Percentiles rank a stretch among this genome's conserved stretches.
phyloP scores from a whole-genome alignment of 2,797 vertebrate genomes.

The Pagetopsis macropterus region DNA sequence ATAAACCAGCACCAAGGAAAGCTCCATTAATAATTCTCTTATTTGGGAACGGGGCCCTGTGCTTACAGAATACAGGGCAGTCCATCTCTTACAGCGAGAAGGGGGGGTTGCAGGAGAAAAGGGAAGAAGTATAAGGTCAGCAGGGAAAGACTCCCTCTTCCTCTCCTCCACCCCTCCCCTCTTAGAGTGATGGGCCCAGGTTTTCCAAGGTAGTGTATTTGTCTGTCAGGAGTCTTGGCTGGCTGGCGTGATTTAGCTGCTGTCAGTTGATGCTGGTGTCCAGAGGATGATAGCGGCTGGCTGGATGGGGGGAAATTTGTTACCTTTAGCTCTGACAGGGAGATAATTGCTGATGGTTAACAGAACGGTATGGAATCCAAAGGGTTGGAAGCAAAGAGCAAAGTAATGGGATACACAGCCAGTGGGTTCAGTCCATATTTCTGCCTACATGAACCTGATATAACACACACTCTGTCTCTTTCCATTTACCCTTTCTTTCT shows the following conservation, averaged over 20 bases:
- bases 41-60: conserved; percentile 91
- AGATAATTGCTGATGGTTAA: conserved; percentile 99
- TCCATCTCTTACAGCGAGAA: conserved; percentile 87
- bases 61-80: conserved; percentile 90
- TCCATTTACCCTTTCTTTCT: conserved; percentile 9
- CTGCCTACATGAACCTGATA: conserved; percentile 59
- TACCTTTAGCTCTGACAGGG: conserved; percentile 99
- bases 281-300: conserved; percentile 97
- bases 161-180: conserved; percentile 69
- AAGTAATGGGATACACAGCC: conserved; percentile 81
- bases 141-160: conserved; percentile 87
- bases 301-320: conserved; percentile 99
- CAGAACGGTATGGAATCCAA: conserved; percentile 97
- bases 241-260: conserved; percentile 97
- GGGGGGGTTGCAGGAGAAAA: conserved; percentile 27
- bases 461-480: conserved; percentile 43
- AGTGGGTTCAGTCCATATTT: conserved; percentile 72
- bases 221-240: conserved; percentile 99
- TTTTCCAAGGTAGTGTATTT: conserved; percentile 98
- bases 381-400: conserved; percentile 86
- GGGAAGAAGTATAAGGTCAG: conserved; percentile 86
- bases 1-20: conserved; percentile 89
- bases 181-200: conserved; percentile 93
- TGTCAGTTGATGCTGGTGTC: conserved; percentile 98
- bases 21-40: conserved; percentile 95